Conservation (phyloP, 2,113 vertebrate genomes). For the Anas platyrhynchos region DNA sequence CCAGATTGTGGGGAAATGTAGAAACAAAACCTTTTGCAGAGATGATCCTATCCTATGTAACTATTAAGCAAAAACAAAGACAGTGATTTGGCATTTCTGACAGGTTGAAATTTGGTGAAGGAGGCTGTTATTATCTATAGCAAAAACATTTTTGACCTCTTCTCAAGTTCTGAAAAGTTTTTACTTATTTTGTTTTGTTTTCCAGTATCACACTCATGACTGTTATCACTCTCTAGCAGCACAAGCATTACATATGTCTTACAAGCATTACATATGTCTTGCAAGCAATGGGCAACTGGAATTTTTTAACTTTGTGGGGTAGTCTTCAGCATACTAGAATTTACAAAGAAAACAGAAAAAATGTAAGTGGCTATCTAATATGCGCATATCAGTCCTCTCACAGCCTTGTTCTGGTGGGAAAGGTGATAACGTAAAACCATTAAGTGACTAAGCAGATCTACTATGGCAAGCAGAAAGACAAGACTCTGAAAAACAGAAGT, state of each 20-base stretch:
- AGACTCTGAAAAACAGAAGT: not conserved
- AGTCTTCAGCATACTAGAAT: not conserved
- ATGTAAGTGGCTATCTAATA: not conserved
- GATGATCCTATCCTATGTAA: not conserved
- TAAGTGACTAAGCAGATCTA: not conserved
- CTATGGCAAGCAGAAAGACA: not conserved
- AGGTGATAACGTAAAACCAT: not conserved
- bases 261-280: not conserved
- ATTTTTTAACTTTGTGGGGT: not conserved
- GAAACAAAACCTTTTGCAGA: not conserved
- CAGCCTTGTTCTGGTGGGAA: not conserved
- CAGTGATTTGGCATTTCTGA: not conserved
- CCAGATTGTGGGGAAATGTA: not conserved
- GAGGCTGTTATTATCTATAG: not conserved
- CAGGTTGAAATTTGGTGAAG: not conserved
- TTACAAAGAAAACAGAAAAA: not conserved
- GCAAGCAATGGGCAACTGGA: rapidly evolving
- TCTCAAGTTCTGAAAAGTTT: not conserved
- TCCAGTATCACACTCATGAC: not conserved
- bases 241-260: not conserved
- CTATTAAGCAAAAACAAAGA: not conserved
- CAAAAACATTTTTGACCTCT: not conserved
- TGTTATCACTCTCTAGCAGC: not conserved
- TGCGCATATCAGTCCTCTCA: not conserved
- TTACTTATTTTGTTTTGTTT: not conserved